Conservation (phyloP, 2,888 invertebrate species). For the Herminia tarsipennalis region DNA sequence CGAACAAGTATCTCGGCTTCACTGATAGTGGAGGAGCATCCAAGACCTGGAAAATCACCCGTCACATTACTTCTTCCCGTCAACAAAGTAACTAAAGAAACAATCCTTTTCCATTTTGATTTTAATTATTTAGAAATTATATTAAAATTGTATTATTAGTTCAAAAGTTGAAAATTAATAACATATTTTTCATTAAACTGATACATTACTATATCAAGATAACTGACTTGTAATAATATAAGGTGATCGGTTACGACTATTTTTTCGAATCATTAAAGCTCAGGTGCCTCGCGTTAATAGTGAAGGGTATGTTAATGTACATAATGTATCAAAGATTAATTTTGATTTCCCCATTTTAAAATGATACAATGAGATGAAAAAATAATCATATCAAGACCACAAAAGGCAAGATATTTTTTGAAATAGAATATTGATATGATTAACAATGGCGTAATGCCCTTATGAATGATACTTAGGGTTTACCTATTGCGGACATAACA, state of each 20-base stretch:
- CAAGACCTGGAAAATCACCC: constrained; percentile 72
- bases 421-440: constrained; percentile 64
- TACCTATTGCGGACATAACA: constrained; percentile 82
- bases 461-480: constrained; percentile 85
- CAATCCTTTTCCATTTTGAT: constrained; percentile 4
- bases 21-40: constrained; percentile 75
- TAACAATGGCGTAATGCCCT: constrained; percentile 72
- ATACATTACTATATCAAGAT: constrained; percentile 7
- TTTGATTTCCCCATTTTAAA: constrained; percentile 25
- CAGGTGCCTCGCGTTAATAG: constrained; percentile 2
- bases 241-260: constrained; percentile 55
- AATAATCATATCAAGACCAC: constrained; percentile 68
- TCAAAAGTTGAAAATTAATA: constrained; percentile 30
- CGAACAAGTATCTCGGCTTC: constrained; percentile 86
- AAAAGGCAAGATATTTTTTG: constrained; percentile 40
- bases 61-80: constrained; percentile 46
- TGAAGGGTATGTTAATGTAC: constrained; percentile 5
- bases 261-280: constrained; percentile 43
- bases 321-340: constrained; percentile 18
- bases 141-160: constrained; percentile 11
- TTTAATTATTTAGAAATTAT: neutral
- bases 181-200: constrained; percentile 6
- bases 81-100: constrained; percentile 6
- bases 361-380: constrained; percentile 58
- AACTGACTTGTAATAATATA: constrained; percentile 31